These are phyloP conservation scores for Drosophila sulfurigaster DNA, from an alignment of 1,140 invertebrate genomes.

Conservation along the genomic window DNA sequence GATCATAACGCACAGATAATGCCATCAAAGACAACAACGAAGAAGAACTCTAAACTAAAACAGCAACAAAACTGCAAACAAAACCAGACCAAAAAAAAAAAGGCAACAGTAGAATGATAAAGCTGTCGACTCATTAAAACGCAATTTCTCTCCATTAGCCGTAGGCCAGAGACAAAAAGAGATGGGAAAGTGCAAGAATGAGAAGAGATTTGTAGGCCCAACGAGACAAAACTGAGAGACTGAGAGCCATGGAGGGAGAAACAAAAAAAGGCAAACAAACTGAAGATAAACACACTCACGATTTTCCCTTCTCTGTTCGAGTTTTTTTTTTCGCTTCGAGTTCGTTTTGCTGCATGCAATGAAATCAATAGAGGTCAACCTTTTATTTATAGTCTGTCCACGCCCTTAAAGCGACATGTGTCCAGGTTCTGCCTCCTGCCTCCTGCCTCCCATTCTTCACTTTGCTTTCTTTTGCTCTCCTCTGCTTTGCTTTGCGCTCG, in stretches of 20 bases:
- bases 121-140: constrained; percentile 79
- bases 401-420: constrained; percentile 30
- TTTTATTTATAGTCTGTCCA: constrained; percentile 77
- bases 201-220: constrained; percentile 27
- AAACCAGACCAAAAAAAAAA: not conserved
- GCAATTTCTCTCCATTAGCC: constrained; percentile 75
- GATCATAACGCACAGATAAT: constrained; percentile 26
- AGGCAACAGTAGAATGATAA: constrained; percentile 49
- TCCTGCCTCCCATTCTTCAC: not conserved
- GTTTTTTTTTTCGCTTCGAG: constrained; percentile 5
- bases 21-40: constrained; percentile 35
- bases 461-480: no score
- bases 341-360: constrained; percentile 27
- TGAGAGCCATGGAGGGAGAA: constrained; percentile 15
- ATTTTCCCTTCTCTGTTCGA: constrained; percentile 40
- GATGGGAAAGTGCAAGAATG: constrained; percentile 1
- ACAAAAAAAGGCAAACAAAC: constrained; percentile 65
- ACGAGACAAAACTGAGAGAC: constrained; percentile 23
- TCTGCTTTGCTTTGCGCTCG: no score
- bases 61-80: not conserved
- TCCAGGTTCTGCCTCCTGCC: constrained; percentile 9
- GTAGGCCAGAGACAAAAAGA: constrained; percentile 17
- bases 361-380: constrained; percentile 72
- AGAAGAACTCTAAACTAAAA: not conserved
- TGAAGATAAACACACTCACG: constrained; percentile 73